phyloP scores from a whole-genome alignment of 2,888 invertebrate genomes.

The Ptilodon capucinus region DNA sequence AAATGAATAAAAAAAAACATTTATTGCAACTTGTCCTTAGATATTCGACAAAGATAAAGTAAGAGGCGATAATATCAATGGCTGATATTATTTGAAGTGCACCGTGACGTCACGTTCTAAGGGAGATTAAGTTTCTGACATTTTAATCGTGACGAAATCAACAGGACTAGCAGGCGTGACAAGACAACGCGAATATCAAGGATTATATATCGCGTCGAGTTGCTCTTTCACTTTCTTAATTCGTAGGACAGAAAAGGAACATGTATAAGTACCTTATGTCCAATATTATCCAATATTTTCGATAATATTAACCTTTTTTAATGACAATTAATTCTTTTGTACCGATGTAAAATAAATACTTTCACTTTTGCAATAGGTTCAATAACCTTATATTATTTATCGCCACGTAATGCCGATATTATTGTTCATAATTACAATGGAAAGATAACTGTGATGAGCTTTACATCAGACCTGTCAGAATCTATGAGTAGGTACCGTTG shows the following conservation, averaged over 20 bases:
- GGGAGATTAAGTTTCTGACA: neutral
- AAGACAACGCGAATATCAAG: no score
- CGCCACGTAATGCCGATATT: constrained; percentile 5
- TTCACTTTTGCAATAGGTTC: constrained; percentile 9
- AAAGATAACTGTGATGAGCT: constrained; percentile 5
- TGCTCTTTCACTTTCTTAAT: no score
- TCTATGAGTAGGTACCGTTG: neutral
- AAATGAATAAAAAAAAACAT: no score
- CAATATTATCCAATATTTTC: no score
- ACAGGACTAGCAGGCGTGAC: neutral
- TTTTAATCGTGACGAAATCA: neutral
- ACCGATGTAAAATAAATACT: constrained; percentile 16
- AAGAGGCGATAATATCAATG: neutral
- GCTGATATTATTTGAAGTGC: neutral
- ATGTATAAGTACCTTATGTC: no score
- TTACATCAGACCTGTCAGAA: constrained; percentile 1
- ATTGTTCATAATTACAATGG: constrained; percentile 2
- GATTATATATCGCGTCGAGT: no score
- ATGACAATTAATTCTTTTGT: neutral
- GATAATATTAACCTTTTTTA: no score
- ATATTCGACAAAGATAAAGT: neutral
- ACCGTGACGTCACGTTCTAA: neutral
- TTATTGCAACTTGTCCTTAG: neutral
- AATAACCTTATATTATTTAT: constrained; percentile 14
- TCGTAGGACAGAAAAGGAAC: no score